Base-by-base conservation (phyloP, 2,888 invertebrate species). In the Oscheius myriophilus region DNA sequence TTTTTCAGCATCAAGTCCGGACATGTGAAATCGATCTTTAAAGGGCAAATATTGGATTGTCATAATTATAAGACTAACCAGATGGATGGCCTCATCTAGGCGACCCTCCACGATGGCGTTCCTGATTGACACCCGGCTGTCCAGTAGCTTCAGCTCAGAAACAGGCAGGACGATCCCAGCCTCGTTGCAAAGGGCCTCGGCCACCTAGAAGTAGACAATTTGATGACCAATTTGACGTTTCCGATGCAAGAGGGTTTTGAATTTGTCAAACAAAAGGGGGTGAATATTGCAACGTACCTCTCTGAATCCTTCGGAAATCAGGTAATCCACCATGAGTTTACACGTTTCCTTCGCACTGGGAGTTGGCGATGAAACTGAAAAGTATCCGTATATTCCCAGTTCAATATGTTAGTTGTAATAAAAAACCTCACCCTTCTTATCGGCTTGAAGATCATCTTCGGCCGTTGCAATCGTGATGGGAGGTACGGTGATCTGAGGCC, bases 271-370 rank as follows among this genome's bases (percentile, higher is more conserved):
- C 16, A 53, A 25, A 14, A 25, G n/a, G n/a, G n/a, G n/a, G n/a
- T n/a, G n/a, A 53, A 25, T 11, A 53, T 9, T 18, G 7, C 4
- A 33, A 18, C 16, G 46, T 14, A 63, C 65, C 21, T 65, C 55
- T 39, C 46, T 65, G 25, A 45, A 65, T 23, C 65, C 65, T 45
- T 65, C 65, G n/a, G 55, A 65, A 46, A 65, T 65, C 18, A 65
- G 55, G 26, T 65, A 65, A n/a, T 65, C 65, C 9, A 65, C 33
- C 45, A 65, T 42, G 1, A 65, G 18, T 43, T 54, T 65, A 16
- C 63, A 52, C 2, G 53, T 25, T 53, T 63, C 63, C 23, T 53
- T 63, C 14, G 52, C 41, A 41, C 33, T 39, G 51, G 63, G 18
- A 26, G 46, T 26, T 49, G 46, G 18, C 46, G 25, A 33, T 33